Evolutionary conservation across 2,797 vertebrate genomes (phyloP).

Genomic region (Myotis vivesi): DNA sequence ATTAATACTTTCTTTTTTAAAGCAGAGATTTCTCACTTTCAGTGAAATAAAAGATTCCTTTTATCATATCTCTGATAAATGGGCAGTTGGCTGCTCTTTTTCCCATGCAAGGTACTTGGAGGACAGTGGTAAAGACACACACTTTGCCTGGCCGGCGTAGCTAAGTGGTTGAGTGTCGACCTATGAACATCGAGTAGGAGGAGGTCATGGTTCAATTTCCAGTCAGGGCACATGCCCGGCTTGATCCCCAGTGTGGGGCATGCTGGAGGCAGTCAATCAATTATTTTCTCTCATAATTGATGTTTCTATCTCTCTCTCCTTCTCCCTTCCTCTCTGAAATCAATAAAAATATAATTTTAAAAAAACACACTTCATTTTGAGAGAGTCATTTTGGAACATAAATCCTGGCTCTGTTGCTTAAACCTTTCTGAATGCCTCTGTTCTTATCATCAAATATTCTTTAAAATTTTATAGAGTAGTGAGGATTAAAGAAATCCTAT

Average conservation of each 20-base stretch:
- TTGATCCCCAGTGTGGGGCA: neutral
- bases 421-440: neutral
- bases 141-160: neutral
- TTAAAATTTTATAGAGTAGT: neutral
- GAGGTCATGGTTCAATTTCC: neutral
- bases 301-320: too few relatives aligned
- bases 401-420: neutral
- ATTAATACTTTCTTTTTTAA: neutral
- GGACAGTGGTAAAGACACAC: neutral
- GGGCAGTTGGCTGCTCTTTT: neutral
- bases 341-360: too few relatives aligned
- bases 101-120: neutral
- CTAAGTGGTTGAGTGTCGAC: neutral
- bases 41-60: neutral
- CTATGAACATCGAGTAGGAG: neutral
- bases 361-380: neutral
- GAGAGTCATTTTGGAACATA: neutral
- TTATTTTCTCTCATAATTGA: too few relatives aligned
- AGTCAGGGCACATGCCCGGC: neutral
- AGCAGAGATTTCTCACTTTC: neutral
- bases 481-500: neutral
- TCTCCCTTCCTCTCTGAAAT: too few relatives aligned
- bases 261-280: neutral
- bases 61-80: neutral
- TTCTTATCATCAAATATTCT: neutral